phyloP scores from a whole-genome alignment of 2,888 invertebrate genomes.

The Stenichneumon culpator region DNA sequence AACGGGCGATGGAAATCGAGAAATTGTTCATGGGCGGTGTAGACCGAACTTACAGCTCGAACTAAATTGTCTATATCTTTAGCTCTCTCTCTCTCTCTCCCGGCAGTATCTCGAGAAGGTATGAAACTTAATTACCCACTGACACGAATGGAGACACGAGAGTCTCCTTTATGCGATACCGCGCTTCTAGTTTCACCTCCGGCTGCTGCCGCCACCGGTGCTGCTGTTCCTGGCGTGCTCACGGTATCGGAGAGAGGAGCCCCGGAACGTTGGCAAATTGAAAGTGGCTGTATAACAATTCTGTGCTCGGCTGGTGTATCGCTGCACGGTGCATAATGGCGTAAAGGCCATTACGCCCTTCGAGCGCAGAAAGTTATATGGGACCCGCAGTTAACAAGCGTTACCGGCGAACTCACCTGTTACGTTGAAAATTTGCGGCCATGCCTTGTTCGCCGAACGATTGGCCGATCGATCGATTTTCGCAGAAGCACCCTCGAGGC shows the following conservation, averaged over 20 bases:
- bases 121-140: conserved; percentile 76
- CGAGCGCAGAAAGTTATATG: conserved; percentile 69
- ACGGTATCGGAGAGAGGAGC: conserved; percentile 6
- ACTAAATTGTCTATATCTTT: conserved; percentile 36
- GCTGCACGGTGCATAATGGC: conserved; percentile 10
- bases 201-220: background rate
- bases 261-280: conserved; percentile 45
- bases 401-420: conserved; percentile 30
- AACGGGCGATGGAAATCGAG: conserved; percentile 47
- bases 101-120: conserved; percentile 71
- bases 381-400: conserved; percentile 27
- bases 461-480: background rate
- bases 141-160: conserved; percentile 73
- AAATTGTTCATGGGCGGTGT: conserved; percentile 55
- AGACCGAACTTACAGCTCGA: conserved; percentile 32
- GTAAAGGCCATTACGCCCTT: conserved; percentile 31
- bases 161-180: conserved; percentile 66
- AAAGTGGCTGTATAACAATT: conserved; percentile 55
- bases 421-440: background rate
- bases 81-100: conserved; percentile 9
- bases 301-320: conserved; percentile 5
- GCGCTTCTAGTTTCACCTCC: conserved; percentile 28
- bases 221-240: background rate
- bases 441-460: background rate
- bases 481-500: background rate